These are phyloP conservation scores for Pelecanus crispus DNA, from an alignment of 2,113 vertebrate genomes.

Conservation along the genomic window DNA sequence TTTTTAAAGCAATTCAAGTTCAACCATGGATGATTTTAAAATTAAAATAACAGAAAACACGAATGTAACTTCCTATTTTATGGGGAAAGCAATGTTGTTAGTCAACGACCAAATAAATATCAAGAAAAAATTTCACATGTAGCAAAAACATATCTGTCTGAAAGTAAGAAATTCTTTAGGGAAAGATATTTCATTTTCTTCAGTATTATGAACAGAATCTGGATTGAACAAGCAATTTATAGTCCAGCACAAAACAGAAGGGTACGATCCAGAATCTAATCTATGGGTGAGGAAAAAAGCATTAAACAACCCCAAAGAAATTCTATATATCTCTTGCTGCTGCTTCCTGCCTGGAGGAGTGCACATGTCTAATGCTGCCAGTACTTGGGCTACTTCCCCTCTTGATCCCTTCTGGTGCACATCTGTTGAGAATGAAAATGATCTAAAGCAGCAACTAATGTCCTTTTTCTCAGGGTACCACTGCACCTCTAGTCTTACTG, in stretches of 20 bases:
- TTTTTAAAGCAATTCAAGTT: background rate
- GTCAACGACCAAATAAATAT: background rate
- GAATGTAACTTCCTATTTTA: background rate
- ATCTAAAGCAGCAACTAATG: background rate
- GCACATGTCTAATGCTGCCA: background rate
- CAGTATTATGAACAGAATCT: background rate
- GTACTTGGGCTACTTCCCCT: background rate
- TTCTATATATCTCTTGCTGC: background rate
- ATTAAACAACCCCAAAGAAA: background rate
- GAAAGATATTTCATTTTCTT: background rate
- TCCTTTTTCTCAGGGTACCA: background rate
- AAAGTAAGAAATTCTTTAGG: background rate
- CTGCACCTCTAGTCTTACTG: background rate
- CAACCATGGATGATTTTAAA: background rate
- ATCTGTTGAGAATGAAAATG: background rate
- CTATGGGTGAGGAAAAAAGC: background rate
- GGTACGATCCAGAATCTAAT: background rate
- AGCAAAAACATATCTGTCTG: background rate
- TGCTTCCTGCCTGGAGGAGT: background rate
- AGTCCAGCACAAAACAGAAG: background rate
- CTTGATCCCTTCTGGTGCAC: background rate
- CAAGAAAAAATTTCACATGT: background rate
- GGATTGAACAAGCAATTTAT: background rate
- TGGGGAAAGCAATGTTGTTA: background rate
- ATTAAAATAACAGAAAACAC: background rate